phyloP scores from a whole-genome alignment of 2,888 invertebrate species.

The Pomacea canaliculata region DNA sequence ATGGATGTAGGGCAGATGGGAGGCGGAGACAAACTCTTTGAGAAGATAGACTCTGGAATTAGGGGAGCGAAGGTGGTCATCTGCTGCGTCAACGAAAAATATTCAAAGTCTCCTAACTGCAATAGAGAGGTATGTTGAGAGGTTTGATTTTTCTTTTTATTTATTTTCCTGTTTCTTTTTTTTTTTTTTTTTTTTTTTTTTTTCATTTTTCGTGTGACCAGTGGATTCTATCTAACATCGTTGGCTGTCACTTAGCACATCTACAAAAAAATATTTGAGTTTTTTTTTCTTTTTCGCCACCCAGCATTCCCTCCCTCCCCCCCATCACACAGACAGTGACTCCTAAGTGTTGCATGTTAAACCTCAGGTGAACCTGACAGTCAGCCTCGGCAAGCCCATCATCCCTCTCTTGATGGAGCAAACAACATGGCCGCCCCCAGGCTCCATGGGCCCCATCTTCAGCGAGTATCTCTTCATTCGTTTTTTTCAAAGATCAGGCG shows the following conservation, averaged over 20 bases:
- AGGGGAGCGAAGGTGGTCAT: slow-evolving; percentile 60
- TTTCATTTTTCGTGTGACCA: background rate
- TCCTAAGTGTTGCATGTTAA: too few species aligned
- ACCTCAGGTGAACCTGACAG: slow-evolving; percentile 60
- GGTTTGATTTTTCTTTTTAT: background rate
- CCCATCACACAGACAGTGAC: too few species aligned
- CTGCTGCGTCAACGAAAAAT: slow-evolving; percentile 60
- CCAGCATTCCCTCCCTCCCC: too few species aligned
- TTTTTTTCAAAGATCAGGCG: slow-evolving; percentile 25
- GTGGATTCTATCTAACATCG: background rate
- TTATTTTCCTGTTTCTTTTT: background rate
- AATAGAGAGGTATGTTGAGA: slow-evolving; percentile 57
- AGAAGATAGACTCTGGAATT: slow-evolving; percentile 64
- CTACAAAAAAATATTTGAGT: too few species aligned
- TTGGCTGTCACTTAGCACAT: too few species aligned
- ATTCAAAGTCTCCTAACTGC: slow-evolving; percentile 65
- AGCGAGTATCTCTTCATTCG: slow-evolving; percentile 65
- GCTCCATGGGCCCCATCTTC: slow-evolving; percentile 67
- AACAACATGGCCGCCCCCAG: slow-evolving; percentile 65
- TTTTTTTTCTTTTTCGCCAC: too few species aligned
- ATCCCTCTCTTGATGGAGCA: slow-evolving; percentile 66
- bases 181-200: background rate
- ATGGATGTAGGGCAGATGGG: slow-evolving; percentile 69
- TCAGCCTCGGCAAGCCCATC: slow-evolving; percentile 61
- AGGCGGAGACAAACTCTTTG: slow-evolving; percentile 66